Evolutionary conservation across 1,140 invertebrate genomes (phyloP), one percentile per base, ranked within the genome.

Genomic region (Cardiocondyla obscurior): DNA sequence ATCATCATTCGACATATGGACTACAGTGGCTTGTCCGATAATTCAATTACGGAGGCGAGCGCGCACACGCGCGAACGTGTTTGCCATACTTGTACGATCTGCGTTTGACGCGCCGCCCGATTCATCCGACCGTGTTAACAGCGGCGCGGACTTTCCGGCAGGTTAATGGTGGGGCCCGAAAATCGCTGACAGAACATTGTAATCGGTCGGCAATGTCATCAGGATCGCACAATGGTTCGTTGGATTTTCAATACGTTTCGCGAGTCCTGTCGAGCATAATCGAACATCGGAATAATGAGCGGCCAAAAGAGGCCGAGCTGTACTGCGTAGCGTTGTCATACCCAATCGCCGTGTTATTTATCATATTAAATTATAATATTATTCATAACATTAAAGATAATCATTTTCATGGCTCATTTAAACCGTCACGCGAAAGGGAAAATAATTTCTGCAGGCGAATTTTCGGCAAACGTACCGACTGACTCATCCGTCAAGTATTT

Each of bases 21-120:
- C 85, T 86, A 86, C 85, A 87, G 85, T 86, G 86, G 83, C 86
- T 88, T 88, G 82, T 76, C 44, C 87, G 83, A 10, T 87, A 82
- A 88, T 88, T 82, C 79, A 85, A 88, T 88, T 88, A 88, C 39
- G 69, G 36, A 53, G 57, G 42, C 42, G 57, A 46, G 36, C 72
- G 62, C 46, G 30, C 69, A 51, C 30, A 51, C 82, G 33, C 39
- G 67, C 53, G 60, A 42, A 30, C 72, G 81, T 88, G 87, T 85
- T 87, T 81, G 87, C 79, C 83, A 88, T 81, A 88, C 87, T 88
- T 85, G 86, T 85, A 85, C 86, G 69, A 85, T 83, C 86, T 88
- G 87, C 83, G 77, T 88, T 88, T 88, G 87, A 88, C 87, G 87
- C 79, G 87, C 73, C 79, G 72, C 44, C 67, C 73, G 83, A 88